Evolutionary conservation across 1,140 invertebrate species (phyloP).

Genomic region (Drosophila mayri): DNA sequence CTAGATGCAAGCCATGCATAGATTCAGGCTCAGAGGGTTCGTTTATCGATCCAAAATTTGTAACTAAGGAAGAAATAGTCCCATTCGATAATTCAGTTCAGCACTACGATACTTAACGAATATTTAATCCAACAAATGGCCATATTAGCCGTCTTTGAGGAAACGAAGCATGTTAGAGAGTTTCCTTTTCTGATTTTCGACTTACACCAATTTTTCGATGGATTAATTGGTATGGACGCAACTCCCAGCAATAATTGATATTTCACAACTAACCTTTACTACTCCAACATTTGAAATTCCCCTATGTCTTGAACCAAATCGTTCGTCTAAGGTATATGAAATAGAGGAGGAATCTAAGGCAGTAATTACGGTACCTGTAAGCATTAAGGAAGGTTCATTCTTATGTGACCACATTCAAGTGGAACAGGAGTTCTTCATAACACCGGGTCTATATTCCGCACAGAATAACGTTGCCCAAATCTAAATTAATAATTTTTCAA

Average conservation of each 20-base stretch:
- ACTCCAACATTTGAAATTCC: not conserved
- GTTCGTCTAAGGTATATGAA: not conserved
- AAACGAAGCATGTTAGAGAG: too few species aligned
- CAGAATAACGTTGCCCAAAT: too few species aligned
- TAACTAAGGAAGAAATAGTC: too few species aligned
- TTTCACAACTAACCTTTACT: not conserved
- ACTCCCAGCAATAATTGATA: not conserved
- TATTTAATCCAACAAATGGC: too few species aligned
- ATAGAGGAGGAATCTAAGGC: not conserved
- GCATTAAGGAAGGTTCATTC: not conserved
- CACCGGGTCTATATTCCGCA: not conserved
- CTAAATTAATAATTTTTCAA: not conserved
- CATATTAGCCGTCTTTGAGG: too few species aligned
- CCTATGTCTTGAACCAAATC: not conserved
- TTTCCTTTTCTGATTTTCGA: too few species aligned
- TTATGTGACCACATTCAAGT: not conserved
- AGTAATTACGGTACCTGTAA: not conserved
- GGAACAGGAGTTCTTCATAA: not conserved
- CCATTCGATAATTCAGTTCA: too few species aligned
- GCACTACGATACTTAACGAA: too few species aligned
- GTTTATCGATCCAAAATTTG: too few species aligned
- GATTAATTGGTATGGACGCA: not conserved
- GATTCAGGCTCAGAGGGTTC: too few species aligned
- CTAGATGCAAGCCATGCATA: too few species aligned
- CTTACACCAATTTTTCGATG: not conserved